Conservation (phyloP, 2,888 invertebrate genomes). For the Argynnis bischoffii region DNA sequence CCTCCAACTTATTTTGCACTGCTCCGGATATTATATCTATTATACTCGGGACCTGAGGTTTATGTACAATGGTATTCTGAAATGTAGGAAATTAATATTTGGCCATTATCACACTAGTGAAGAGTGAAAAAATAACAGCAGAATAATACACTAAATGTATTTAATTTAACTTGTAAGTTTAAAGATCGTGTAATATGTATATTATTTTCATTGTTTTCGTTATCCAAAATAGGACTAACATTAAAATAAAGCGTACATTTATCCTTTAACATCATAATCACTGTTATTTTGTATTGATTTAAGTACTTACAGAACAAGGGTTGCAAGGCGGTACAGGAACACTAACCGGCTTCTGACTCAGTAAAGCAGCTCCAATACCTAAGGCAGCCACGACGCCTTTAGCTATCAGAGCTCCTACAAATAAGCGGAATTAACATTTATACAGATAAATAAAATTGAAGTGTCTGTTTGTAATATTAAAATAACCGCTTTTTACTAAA, state of each 20-base stretch:
- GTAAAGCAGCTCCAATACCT: slow-evolving; percentile 10
- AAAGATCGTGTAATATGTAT: too few species aligned
- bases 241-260: too few species aligned
- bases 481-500: too few species aligned
- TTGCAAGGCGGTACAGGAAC: slow-evolving; percentile 3
- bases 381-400: slow-evolving; percentile 3
- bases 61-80: neutral
- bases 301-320: slow-evolving; percentile 10
- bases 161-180: too few species aligned
- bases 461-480: too few species aligned
- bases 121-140: neutral
- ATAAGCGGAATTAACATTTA: neutral
- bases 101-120: neutral
- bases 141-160: neutral
- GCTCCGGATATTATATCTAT: slow-evolving; percentile 10
- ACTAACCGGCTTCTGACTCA: neutral
- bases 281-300: too few species aligned
- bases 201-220: too few species aligned
- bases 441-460: too few species aligned
- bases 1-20: neutral
- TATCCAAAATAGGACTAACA: too few species aligned
- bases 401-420: slow-evolving; percentile 6
- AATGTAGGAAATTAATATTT: neutral
- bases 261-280: too few species aligned
- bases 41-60: neutral